Evolutionary conservation across 37 sponge, comb jelly and placozoan genomes (phyloP).

Genomic region (Cliona cf. orientalis): DNA sequence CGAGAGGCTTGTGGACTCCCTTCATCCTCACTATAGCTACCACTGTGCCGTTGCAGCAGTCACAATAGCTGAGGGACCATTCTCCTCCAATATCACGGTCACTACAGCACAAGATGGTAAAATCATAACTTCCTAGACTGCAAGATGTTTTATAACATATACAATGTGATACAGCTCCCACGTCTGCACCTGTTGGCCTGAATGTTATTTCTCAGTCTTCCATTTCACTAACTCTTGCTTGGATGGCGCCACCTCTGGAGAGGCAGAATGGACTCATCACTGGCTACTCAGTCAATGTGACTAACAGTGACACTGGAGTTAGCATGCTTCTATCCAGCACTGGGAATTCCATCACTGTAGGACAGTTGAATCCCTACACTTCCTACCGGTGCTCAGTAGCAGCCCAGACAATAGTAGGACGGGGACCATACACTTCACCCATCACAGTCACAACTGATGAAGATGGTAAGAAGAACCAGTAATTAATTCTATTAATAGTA

Average conservation of each 20-base stretch:
- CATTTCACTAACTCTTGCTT: not conserved
- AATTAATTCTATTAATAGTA: too few relatives aligned
- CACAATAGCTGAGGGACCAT: conserved; percentile 22
- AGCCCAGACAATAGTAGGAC: conserved; percentile 26
- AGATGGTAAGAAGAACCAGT: conserved; percentile 41
- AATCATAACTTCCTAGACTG: too few relatives aligned
- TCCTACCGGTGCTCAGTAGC: conserved; percentile 34
- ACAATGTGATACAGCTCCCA: conserved; percentile 9
- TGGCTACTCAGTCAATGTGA: not conserved
- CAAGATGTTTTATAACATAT: too few relatives aligned
- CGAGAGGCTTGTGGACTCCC: not conserved
- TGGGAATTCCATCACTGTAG: not conserved
- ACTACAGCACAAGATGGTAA: too few relatives aligned
- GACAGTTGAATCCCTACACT: conserved; percentile 37
- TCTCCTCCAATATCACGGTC: not conserved
- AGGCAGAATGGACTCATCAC: conserved; percentile 44
- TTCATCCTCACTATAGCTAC: conserved; percentile 39
- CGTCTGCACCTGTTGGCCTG: not conserved
- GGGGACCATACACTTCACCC: conserved; percentile 32
- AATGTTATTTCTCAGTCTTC: not conserved
- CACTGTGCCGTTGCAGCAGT: conserved; percentile 12
- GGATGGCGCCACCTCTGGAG: conserved; percentile 23
- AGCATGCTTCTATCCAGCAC: not conserved
- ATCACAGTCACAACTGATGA: conserved; percentile 29
- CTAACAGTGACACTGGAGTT: conserved; percentile 6